These are phyloP conservation scores for Eptatretus burgeri DNA, from an alignment of 2,113 vertebrate genomes.

Conservation along the genomic window DNA sequence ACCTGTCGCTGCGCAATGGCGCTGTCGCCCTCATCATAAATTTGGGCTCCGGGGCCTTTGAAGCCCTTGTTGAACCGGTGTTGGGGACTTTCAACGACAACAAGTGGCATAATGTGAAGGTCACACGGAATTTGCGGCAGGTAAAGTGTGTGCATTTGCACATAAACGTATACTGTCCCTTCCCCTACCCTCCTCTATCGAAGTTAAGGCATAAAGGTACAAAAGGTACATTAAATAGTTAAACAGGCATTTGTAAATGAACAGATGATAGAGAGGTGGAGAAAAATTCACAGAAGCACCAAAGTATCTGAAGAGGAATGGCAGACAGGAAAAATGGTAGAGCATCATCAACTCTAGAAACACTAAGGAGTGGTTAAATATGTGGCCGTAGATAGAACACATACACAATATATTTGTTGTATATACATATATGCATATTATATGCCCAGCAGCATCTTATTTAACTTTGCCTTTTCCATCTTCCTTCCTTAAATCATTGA, in stretches of 20 bases:
- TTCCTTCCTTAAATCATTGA: no score
- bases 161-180: no score
- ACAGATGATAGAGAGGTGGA: neutral
- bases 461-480: no score
- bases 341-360: no score
- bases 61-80: conserved; percentile 66
- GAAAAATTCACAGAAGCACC: neutral
- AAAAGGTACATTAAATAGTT: neutral
- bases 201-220: neutral
- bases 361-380: no score
- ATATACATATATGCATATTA: no score
- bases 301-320: no score
- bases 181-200: no score
- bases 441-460: no score
- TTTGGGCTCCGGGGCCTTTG: conserved; percentile 67
- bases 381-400: no score
- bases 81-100: conserved; percentile 70
- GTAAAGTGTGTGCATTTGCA: conserved; percentile 17
- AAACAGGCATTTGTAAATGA: neutral
- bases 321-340: no score
- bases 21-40: conserved; percentile 85
- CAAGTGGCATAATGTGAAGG: conserved; percentile 51
- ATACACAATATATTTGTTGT: no score
- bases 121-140: conserved; percentile 82
- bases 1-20: conserved; percentile 59